Conservation (phyloP, 2,113 vertebrate genomes). For the Campylomormyrus numenius region DNA sequence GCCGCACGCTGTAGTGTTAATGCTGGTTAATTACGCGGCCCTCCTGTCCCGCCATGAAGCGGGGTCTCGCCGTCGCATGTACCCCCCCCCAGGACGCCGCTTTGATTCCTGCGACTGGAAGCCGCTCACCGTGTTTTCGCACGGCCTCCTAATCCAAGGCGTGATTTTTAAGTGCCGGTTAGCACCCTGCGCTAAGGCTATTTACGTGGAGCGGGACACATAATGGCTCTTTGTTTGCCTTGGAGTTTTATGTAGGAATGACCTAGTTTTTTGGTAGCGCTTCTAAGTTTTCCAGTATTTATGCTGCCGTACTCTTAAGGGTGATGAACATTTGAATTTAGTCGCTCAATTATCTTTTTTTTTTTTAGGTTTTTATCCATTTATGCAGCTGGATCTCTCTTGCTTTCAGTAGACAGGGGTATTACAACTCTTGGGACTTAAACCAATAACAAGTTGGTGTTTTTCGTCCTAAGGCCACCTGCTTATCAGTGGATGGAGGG, state of each 20-base stretch:
- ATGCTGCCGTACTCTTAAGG: neutral
- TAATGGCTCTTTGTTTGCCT: constrained; percentile 1
- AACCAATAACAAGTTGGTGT: neutral
- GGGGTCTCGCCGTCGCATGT: neutral
- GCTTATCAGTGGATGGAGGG: neutral
- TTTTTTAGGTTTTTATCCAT: neutral
- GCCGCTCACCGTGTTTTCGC: neutral
- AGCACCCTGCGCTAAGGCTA: neutral
- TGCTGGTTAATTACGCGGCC: neutral
- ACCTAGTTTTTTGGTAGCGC: neutral
- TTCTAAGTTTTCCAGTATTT: neutral
- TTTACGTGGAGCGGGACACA: neutral
- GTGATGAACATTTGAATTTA: neutral
- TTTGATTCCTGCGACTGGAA: neutral
- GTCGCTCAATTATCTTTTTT: neutral
- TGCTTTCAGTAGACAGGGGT: neutral
- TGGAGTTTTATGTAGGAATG: neutral
- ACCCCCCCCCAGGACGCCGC: neutral
- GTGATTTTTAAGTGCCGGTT: neutral
- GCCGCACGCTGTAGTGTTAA: neutral
- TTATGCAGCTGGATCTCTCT: neutral
- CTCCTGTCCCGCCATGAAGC: neutral
- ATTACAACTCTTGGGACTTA: neutral
- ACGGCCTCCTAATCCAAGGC: neutral
- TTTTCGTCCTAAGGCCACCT: neutral